Percentiles rank a stretch among this genome's conserved stretches.
Conservation (phyloP, 2,113 vertebrate species). For the Lamprologus sp. region DNA sequence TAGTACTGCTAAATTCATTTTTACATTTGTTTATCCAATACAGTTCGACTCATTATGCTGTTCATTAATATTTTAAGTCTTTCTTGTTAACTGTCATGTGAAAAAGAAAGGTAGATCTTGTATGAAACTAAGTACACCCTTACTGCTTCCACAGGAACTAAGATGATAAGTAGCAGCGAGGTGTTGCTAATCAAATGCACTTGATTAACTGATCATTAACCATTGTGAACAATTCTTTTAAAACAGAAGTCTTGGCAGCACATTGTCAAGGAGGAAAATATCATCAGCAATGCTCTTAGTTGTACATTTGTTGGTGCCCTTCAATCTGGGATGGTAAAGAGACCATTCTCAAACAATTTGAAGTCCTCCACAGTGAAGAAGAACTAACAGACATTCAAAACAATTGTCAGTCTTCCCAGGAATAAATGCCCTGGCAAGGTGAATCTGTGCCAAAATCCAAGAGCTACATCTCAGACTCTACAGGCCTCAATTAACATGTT, state of each 20-base stretch:
- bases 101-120: not conserved
- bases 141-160: not conserved
- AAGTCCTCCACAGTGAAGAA: not conserved
- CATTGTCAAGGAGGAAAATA: not conserved
- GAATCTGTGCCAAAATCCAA: not conserved
- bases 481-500: not conserved
- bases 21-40: not conserved
- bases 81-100: not conserved
- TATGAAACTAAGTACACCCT: not conserved
- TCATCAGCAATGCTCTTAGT: not conserved
- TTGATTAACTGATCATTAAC: not conserved
- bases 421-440: not conserved
- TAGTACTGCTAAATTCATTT: not conserved
- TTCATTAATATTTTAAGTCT: not conserved
- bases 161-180: not conserved
- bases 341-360: not conserved
- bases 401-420: not conserved
- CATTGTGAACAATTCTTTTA: not conserved
- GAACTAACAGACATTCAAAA: not conserved
- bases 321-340: not conserved
- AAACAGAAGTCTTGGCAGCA: not conserved
- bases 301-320: not conserved
- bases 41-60: not conserved
- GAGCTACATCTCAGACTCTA: not conserved
- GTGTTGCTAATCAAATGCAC: not conserved